Percentiles rank a stretch among this genome's conserved stretches.
phyloP scores from a whole-genome alignment of 2,797 vertebrate genomes.

The Hipposideros larvatus region DNA sequence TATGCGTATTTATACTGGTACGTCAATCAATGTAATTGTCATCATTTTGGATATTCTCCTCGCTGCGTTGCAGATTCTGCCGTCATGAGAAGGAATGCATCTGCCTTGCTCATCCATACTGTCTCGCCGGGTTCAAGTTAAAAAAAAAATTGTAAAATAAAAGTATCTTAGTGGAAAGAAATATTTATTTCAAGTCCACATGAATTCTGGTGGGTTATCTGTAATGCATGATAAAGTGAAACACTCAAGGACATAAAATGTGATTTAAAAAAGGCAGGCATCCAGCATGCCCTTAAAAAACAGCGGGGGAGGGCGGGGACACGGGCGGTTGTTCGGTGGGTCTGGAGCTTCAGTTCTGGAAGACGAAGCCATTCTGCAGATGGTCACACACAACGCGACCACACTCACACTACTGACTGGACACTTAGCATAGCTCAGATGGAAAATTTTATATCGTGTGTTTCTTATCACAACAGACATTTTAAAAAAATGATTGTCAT shows the following conservation, averaged over 20 bases:
- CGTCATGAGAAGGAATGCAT: neutral
- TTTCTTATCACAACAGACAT: neutral
- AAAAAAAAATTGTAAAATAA: constrained; percentile 10
- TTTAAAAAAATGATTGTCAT: neutral
- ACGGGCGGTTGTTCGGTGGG: neutral
- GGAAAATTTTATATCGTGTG: neutral
- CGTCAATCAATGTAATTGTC: neutral
- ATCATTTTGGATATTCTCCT: neutral
- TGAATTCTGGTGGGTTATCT: neutral
- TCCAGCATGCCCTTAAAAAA: neutral
- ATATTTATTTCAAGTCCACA: constrained; percentile 13
- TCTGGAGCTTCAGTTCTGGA: neutral
- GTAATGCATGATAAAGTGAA: neutral
- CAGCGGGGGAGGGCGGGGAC: neutral
- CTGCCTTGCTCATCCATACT: neutral
- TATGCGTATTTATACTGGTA: neutral
- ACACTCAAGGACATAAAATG: neutral
- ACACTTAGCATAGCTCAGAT: neutral
- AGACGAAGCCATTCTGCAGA: neutral
- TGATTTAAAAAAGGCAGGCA: neutral
- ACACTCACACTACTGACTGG: neutral
- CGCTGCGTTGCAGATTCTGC: neutral
- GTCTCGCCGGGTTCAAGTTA: neutral
- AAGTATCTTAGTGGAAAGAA: neutral
- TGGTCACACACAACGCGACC: neutral